Conservation (phyloP, 2,888 invertebrate species). For the Catonia carolina region DNA sequence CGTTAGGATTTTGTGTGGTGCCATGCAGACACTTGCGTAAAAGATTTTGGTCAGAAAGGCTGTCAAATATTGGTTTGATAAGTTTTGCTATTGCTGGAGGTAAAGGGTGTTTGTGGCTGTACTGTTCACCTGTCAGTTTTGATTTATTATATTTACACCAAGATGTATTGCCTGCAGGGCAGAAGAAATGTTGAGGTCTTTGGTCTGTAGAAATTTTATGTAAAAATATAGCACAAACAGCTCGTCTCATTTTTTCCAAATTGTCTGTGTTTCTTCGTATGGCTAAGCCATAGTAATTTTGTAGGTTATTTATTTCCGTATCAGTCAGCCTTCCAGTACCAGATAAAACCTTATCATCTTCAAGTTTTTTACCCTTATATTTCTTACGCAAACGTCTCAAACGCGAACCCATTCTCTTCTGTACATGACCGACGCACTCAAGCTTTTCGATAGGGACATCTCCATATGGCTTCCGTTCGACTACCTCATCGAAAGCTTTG, state of each 20-base stretch:
- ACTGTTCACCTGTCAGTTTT: too few species aligned
- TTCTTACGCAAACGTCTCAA: slow-evolving; percentile 12
- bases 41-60: too few species aligned
- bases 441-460: not conserved
- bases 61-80: too few species aligned
- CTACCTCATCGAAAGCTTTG: slow-evolving; percentile 7
- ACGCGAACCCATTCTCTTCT: slow-evolving; percentile 24
- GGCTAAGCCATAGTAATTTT: slow-evolving; percentile 33
- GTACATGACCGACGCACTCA: too few species aligned
- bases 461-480: slow-evolving; percentile 18
- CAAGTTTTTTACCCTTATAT: not conserved
- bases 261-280: slow-evolving; percentile 31
- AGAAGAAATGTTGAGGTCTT: too few species aligned
- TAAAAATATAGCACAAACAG: slow-evolving; percentile 35
- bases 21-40: too few species aligned
- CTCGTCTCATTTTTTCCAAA: slow-evolving; percentile 32
- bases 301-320: slow-evolving; percentile 32
- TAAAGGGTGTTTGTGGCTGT: not conserved
- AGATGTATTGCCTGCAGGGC: too few species aligned
- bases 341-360: slow-evolving; percentile 21
- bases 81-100: not conserved
- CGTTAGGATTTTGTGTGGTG: too few species aligned
- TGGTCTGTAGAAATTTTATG: too few species aligned
- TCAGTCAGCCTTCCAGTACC: slow-evolving; percentile 32
- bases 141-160: too few species aligned